A percentile compares a stretch with the other conserved stretches of the same genome.
phyloP scores from a whole-genome alignment of 2,797 vertebrate genomes.

The Nyctibius grandis region DNA sequence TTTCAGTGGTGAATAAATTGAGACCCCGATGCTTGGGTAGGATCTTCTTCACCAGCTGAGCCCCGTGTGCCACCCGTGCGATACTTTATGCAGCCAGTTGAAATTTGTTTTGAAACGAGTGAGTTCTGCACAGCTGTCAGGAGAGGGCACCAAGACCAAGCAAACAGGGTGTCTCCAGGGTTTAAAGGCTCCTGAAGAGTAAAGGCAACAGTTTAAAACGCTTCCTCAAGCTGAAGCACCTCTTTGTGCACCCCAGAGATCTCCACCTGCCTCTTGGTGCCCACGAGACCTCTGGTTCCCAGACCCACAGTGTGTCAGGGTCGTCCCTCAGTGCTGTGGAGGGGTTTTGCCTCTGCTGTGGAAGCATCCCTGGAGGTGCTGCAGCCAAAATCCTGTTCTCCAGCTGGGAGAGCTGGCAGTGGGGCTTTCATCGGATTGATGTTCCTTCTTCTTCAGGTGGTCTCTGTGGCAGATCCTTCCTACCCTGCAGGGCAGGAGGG shows the following conservation, averaged over 20 bases:
- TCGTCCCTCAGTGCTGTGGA: too few relatives aligned
- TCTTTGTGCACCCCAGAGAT: background rate
- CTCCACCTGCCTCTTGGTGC: background rate
- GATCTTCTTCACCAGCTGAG: background rate
- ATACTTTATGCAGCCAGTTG: accelerated
- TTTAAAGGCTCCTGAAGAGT: background rate
- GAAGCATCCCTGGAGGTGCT: background rate
- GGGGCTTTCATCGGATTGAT: background rate
- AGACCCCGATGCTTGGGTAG: accelerated
- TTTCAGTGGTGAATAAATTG: background rate
- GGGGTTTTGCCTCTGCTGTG: background rate
- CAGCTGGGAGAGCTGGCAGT: accelerated
- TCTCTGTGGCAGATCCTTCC: background rate
- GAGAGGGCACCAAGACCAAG: constrained; percentile 21
- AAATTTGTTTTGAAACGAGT: background rate
- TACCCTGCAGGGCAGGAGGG: background rate
- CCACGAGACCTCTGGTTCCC: background rate
- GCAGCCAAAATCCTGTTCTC: background rate
- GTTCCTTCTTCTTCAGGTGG: background rate
- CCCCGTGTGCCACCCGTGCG: accelerated
- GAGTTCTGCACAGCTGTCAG: background rate
- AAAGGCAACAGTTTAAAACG: background rate
- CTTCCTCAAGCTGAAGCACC: background rate
- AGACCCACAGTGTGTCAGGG: background rate
- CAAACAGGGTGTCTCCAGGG: background rate